Conservation (phyloP, 1,140 invertebrate species). For the Drosophila varians region DNA sequence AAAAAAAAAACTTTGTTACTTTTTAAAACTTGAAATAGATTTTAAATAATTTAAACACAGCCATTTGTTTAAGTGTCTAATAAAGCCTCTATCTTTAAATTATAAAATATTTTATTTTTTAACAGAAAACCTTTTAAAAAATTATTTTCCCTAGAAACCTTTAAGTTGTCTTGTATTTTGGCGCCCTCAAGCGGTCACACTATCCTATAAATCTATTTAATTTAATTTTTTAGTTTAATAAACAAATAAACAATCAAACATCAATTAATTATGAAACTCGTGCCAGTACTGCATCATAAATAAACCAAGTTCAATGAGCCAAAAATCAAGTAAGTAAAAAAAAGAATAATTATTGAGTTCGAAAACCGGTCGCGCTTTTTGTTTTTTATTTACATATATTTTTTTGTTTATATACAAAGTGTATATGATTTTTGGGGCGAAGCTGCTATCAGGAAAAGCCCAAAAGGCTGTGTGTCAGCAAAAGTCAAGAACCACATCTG, state of each 20-base stretch:
- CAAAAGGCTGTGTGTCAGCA: slow-evolving; percentile 20
- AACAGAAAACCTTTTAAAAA: no score
- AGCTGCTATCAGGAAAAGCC: slow-evolving; percentile 29
- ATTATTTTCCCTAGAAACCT: no score
- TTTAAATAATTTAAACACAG: no score
- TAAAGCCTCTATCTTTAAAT: no score
- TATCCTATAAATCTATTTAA: neutral
- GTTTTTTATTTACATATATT: no score
- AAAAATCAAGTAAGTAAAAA: slow-evolving; percentile 1
- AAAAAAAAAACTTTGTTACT: no score
- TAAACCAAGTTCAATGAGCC: slow-evolving; percentile 29
- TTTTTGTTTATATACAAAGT: neutral
- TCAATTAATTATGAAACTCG: neutral
- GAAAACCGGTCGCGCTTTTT: slow-evolving; percentile 21
- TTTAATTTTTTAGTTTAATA: neutral
- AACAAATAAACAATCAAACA: neutral
- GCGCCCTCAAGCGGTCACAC: neutral
- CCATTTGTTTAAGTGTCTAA: no score
- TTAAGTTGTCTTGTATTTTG: neutral
- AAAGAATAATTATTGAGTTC: slow-evolving; percentile 9
- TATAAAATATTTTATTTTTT: no score
- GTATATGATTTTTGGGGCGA: slow-evolving; percentile 11
- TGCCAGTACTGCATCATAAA: slow-evolving; percentile 3
- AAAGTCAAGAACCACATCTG: slow-evolving; percentile 26
- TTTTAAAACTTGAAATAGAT: no score